These are phyloP conservation scores for Peucedramus taeniatus DNA, from an alignment of 2,113 vertebrate species.

Conservation along the genomic window DNA sequence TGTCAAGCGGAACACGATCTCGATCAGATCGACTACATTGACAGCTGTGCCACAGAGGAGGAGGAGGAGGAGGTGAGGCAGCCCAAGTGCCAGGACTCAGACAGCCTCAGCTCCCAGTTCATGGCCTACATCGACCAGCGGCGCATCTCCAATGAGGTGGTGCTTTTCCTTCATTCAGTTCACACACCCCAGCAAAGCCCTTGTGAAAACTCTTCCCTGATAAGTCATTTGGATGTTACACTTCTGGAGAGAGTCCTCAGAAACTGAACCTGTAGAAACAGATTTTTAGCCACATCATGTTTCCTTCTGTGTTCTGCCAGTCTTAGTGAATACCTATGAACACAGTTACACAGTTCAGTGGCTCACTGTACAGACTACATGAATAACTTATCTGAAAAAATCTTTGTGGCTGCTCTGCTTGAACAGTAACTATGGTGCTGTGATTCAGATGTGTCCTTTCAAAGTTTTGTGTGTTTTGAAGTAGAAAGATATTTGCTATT, in stretches of 20 bases:
- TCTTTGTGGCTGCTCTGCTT: background rate
- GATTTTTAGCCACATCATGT: background rate
- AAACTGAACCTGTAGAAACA: background rate
- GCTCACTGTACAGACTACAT: background rate
- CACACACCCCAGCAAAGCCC: background rate
- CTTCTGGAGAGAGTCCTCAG: background rate
- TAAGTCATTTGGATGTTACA: background rate
- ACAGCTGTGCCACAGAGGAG: slow-evolving; percentile 82
- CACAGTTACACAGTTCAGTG: background rate
- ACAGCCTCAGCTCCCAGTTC: slow-evolving; percentile 87
- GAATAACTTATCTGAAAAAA: background rate
- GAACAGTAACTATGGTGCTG: background rate
- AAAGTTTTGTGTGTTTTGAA: background rate
- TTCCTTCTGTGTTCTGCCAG: background rate
- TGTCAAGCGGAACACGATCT: slow-evolving; percentile 81
- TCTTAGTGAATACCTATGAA: background rate
- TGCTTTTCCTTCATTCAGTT: background rate
- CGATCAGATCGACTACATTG: slow-evolving; percentile 89
- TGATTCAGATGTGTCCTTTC: background rate
- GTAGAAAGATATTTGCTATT: background rate
- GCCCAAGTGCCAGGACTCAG: slow-evolving; percentile 64
- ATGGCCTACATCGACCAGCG: slow-evolving; percentile 86
- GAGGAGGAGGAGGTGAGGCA: slow-evolving; percentile 81
- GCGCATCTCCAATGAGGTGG: slow-evolving; percentile 80
- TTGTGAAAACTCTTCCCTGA: background rate